Percentiles rank a stretch among this genome's conserved stretches.
Evolutionary conservation across 53 echinoderm and acorn worm species (phyloP).

Genomic region (Luidia sarsii): DNA sequence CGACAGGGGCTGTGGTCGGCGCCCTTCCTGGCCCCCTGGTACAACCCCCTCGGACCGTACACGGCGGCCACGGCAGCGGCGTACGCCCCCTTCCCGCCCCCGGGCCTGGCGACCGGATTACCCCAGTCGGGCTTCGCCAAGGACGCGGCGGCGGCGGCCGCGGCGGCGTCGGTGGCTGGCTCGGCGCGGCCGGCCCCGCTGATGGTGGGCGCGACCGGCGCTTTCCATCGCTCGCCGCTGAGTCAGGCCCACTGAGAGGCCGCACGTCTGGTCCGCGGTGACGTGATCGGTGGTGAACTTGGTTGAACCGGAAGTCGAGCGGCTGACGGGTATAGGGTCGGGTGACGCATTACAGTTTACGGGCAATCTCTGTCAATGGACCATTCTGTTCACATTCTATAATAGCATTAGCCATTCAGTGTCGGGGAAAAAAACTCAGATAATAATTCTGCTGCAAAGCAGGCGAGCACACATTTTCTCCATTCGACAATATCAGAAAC

Average conservation of each 20-base stretch:
- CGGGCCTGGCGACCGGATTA: conserved; percentile 27
- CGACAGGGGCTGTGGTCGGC: conserved; percentile 95
- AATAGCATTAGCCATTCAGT: no score
- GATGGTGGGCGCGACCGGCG: background rate
- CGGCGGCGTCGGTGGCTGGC: background rate
- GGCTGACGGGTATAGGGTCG: no score
- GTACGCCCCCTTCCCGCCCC: conserved; percentile 66
- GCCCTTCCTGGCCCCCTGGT: conserved; percentile 93
- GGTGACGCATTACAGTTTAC: no score
- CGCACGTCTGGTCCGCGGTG: no score
- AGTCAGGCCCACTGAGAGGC: background rate
- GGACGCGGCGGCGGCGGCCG: conserved; percentile 14
- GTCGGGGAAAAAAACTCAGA: no score
- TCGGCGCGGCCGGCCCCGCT: conserved; percentile 15
- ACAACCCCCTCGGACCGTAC: conserved; percentile 75
- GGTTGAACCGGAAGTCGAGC: no score
- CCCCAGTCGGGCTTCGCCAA: conserved; percentile 27
- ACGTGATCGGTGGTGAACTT: no score
- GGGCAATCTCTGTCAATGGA: no score
- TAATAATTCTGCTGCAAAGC: no score
- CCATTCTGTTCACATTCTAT: no score
- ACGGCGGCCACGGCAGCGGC: conserved; percentile 68
- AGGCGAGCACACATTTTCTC: no score
- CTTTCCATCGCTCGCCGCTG: conserved; percentile 14
- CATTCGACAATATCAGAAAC: no score